These are phyloP conservation scores for Zoroaster sp. DNA, from an alignment of 53 echinoderm and acorn worm species.

Conservation along the genomic window DNA sequence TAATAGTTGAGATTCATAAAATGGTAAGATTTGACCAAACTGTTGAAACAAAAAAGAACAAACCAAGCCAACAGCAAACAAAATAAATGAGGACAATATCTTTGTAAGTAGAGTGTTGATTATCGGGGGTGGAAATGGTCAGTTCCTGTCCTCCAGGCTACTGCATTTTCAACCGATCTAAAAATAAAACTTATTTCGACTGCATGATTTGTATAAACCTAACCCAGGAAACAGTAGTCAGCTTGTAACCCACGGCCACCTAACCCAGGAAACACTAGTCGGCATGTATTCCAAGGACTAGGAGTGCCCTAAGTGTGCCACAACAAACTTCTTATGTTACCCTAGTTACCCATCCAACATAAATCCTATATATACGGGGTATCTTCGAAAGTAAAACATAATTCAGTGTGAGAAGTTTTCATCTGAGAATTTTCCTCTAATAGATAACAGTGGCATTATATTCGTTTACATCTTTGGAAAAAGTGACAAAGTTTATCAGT, in stretches of 20 bases:
- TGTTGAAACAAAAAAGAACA: neutral
- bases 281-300: neutral
- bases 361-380: neutral
- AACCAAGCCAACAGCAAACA: neutral
- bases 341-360: neutral
- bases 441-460: too few species aligned
- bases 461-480: neutral
- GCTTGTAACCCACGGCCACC: neutral
- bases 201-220: slow-evolving; percentile 4
- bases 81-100: neutral
- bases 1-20: too few species aligned
- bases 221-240: neutral
- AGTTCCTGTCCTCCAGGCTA: too few species aligned
- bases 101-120: too few species aligned
- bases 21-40: neutral
- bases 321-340: neutral
- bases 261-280: neutral
- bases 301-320: slow-evolving; percentile 1
- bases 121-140: too few species aligned
- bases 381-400: neutral
- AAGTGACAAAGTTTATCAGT: too few species aligned
- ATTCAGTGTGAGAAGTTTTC: neutral
- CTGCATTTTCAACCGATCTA: neutral
- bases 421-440: too few species aligned
- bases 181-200: neutral